Percentiles rank a stretch among this genome's conserved stretches.
Evolutionary conservation across 2,888 invertebrate species (phyloP).

Genomic region (Ornithoptera alexandrae): DNA sequence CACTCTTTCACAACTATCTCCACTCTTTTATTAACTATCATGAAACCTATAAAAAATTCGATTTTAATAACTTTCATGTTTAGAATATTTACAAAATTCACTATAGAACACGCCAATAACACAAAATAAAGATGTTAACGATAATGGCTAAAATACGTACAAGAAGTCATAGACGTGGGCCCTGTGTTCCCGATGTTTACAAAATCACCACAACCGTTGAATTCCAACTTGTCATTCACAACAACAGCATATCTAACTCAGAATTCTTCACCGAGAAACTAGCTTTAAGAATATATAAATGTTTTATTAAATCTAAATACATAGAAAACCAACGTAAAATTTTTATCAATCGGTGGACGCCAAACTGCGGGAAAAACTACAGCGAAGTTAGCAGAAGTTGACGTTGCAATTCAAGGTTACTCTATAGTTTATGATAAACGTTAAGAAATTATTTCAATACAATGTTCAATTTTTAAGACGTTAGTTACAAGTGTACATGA

Average conservation of each 20-base stretch:
- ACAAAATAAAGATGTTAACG: conserved; percentile 48
- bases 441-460: conserved; percentile 22
- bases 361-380: conserved; percentile 80
- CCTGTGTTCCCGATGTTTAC: conserved; percentile 76
- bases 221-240: conserved; percentile 60
- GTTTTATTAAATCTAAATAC: conserved; percentile 65
- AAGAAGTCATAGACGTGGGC: conserved; percentile 79
- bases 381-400: conserved; percentile 64
- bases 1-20: conserved; percentile 47
- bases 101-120: conserved; percentile 38
- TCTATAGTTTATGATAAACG: conserved; percentile 47
- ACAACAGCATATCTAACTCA: conserved; percentile 60
- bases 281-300: conserved; percentile 48
- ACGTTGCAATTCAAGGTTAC: conserved; percentile 60
- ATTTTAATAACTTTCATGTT: conserved; percentile 46
- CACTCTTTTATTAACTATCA: conserved; percentile 30
- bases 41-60: conserved; percentile 42
- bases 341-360: conserved; percentile 74
- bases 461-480: not conserved
- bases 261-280: conserved; percentile 56
- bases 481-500: not conserved
- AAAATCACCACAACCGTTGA: conserved; percentile 65
- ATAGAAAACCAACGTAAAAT: conserved; percentile 66
- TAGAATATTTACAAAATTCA: conserved; percentile 43
- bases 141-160: conserved; percentile 72